Evolutionary conservation across 2,797 vertebrate genomes (phyloP), one percentile per base, ranked within the genome.

Genomic region (Smutsia gigantea): DNA sequence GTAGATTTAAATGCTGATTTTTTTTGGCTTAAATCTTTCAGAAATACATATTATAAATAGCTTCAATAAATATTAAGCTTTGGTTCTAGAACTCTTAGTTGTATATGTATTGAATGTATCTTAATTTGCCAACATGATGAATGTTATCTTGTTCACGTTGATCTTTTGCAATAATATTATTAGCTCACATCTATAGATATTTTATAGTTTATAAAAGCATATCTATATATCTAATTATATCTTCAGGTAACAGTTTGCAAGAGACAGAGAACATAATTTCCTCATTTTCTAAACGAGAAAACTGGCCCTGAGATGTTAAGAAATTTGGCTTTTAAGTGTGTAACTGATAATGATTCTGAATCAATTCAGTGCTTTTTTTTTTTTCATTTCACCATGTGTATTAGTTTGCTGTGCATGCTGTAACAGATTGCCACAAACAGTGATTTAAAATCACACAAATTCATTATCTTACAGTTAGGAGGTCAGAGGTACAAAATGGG

Each of bases 71-170:
- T 55, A 81, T 55, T 61, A 87, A 75, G 14, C 13, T 68, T 94
- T 75, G 53, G 89, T 92, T 85, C 51, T 63, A 57, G 75, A 90
- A 77, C 53, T 92, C n/a, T 55, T 94, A 61, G 19, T 71, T 90
- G 31, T 75, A 12, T 75, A 51, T 51, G 17, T 53, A n/a, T 72
- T 89, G 37, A 72, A 42, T 84, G n/a, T 61, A 37, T 64, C 55
- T n/a, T n/a, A 78, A 68, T 89, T 74, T 92, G 57, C 46, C 29
- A 71, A 4, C n/a, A 31, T 94, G 59, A 72, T 94, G 66, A 72
- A 14, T 82, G 39, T 75, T 79, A 59, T 0, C 37, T 25, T 74
- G 14, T 42, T 46, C 31, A 29, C 57, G 39, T 37, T 87, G 21
- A 72, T 46, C 3, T 64, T 85, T 8, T 85, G 1, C 84, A 37